A percentile compares a stretch with the other conserved stretches of the same genome.
These are phyloP conservation scores for Bursaphelenchus okinawaensis DNA, from an alignment of 2,888 invertebrate species.

Conservation along the genomic window DNA sequence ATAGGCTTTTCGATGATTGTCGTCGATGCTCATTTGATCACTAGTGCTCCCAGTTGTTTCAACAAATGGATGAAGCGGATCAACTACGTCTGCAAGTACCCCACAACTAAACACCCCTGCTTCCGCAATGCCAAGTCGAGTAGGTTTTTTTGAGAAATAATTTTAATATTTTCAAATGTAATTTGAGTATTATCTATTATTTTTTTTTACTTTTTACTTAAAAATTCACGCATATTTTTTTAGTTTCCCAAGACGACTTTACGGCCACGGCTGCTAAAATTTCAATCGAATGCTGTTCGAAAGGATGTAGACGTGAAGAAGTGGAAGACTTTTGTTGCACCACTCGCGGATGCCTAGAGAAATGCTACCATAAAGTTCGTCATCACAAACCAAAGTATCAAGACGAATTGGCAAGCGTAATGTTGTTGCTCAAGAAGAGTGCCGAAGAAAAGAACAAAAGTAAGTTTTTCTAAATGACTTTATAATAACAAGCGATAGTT, in stretches of 20 bases:
- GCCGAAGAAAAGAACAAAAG: no score
- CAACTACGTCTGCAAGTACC: constrained; percentile 13
- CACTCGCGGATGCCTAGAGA: constrained; percentile 1
- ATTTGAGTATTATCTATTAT: no score
- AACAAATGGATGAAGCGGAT: constrained; percentile 16
- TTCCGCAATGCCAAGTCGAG: constrained; percentile 9
- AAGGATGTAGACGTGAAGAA: neutral
- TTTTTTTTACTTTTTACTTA: neutral
- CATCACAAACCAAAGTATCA: neutral
- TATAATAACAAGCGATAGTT: no score
- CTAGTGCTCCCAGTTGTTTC: neutral
- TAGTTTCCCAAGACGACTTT: neutral
- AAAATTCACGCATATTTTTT: constrained; percentile 1
- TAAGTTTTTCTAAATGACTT: no score
- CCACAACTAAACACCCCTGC: constrained; percentile 11
- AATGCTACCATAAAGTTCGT: constrained; percentile 5
- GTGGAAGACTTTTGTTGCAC: constrained; percentile 6
- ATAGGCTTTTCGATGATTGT: no score
- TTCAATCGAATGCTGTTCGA: neutral
- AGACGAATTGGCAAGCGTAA: neutral
- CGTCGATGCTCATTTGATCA: neutral
- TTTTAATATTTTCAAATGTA: neutral
- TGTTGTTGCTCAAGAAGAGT: no score
- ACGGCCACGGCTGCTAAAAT: neutral
- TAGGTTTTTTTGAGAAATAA: neutral